Base-by-base conservation (phyloP, 2,797 vertebrate species). In the Antrozous pallidus region DNA sequence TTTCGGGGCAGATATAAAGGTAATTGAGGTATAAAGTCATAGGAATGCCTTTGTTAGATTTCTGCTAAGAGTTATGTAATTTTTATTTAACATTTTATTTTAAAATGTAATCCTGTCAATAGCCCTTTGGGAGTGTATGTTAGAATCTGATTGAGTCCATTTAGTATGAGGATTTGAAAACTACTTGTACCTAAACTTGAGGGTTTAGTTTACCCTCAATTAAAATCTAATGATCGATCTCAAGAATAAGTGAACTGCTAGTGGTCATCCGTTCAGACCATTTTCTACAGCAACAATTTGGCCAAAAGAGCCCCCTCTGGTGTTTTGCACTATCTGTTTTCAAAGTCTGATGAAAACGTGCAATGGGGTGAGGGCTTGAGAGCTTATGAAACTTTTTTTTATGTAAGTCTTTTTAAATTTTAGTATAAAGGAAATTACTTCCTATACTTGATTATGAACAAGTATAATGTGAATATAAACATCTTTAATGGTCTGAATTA, bases 91-190 rank as follows among this genome's bases (percentile, higher is more conserved):
- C 78, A 70, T 49, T 88, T 91, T 94, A 83, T 77, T 80, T 38
- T 88, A 83, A 92, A 93, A 81, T 92, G 7, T 74, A 80, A 10
- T 77, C 45, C 54, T 85, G 26, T 24, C 38, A 71, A 1, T n/a
- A n/a, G 31, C 4, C 47, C 16, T 89, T 75, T 73, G 42, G 40
- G n/a, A 92, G n/a, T 71, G 31, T 81, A n/a, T 88, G 70, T 71
- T 47, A 90, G 54, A 70, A 40, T 89, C 22, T 89, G n/a, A 12
- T 54, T 74, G 58, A 82, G 63, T 80, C 16, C 22, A 33, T 78
- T 65, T 75, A 79, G 78, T 91, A 69, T 77, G 33, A 90, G 13
- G n/a, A 83, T 89, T 86, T 84, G 58, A 87, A 91, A 88, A 63
- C 45, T 36, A 31, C 47, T 26, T 90, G 8, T 63, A 49, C 74